A percentile compares a stretch with the other conserved stretches of the same genome.
These are phyloP conservation scores for Lymantria dispar DNA, from an alignment of 2,888 invertebrate species.

Conservation along the genomic window DNA sequence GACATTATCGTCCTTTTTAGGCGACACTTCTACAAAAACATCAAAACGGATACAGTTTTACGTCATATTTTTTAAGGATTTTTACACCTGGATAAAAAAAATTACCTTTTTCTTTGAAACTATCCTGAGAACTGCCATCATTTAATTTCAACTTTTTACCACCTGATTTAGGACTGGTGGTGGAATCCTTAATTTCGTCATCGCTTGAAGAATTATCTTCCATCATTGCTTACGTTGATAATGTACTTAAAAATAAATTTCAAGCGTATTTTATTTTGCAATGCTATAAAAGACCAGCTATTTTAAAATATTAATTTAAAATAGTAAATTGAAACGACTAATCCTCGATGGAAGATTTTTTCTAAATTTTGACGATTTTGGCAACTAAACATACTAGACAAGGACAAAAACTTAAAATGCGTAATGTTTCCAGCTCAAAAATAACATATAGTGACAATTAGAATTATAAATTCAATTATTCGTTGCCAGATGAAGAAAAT, in stretches of 20 bases:
- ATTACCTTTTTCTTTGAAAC: constrained; percentile 61
- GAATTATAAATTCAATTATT: too few relatives aligned
- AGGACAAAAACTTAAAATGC: constrained; percentile 25
- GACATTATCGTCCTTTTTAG: constrained; percentile 63
- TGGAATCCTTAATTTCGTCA: constrained; percentile 64
- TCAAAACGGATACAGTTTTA: constrained; percentile 46
- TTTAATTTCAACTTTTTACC: constrained; percentile 73
- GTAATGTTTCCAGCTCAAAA: constrained; percentile 26
- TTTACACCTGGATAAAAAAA: constrained; percentile 8
- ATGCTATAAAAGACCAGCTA: constrained; percentile 27
- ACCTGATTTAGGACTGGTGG: constrained; percentile 54
- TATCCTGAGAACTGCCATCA: constrained; percentile 74
- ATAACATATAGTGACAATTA: not conserved
- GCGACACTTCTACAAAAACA: constrained; percentile 43
- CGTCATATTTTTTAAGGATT: constrained; percentile 37
- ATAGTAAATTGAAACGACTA: constrained; percentile 20
- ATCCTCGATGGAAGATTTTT: constrained; percentile 45
- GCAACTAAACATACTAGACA: constrained; percentile 25
- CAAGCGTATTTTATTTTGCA: constrained; percentile 10
- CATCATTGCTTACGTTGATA: constrained; percentile 51
- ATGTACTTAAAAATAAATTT: constrained; percentile 20
- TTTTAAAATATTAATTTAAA: constrained; percentile 12
- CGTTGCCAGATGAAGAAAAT: too few relatives aligned
- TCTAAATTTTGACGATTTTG: constrained; percentile 39
- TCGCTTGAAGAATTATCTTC: constrained; percentile 70